A percentile compares a stretch with the other conserved stretches of the same genome.
phyloP scores from a whole-genome alignment of 35 echinoderm and acorn worm species.

The Ophiothrix spiculata region DNA sequence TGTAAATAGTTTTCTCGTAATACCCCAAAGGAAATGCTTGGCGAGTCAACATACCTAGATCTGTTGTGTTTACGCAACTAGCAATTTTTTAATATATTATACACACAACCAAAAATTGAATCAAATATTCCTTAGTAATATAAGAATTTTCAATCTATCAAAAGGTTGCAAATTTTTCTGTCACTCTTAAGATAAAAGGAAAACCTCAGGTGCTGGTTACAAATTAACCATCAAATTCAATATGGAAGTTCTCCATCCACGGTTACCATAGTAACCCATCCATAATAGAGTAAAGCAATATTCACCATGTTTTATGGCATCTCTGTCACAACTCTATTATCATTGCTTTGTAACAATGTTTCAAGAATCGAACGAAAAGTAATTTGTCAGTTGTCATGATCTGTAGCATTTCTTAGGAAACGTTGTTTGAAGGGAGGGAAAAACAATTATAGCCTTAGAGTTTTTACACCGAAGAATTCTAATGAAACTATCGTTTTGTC shows the following conservation, averaged over 20 bases:
- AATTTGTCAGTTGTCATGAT: background rate
- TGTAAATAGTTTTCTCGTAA: too few species aligned
- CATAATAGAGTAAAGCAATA: background rate
- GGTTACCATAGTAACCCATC: background rate
- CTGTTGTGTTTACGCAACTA: too few species aligned
- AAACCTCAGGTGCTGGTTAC: background rate
- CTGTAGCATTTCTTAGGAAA: too few species aligned
- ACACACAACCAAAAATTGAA: background rate
- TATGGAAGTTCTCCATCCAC: background rate
- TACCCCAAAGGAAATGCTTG: too few species aligned
- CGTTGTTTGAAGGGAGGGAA: background rate
- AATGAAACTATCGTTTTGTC: background rate
- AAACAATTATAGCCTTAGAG: background rate
- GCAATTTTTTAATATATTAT: too few species aligned
- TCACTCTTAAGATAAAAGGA: too few species aligned
- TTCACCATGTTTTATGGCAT: background rate
- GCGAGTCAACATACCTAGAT: too few species aligned
- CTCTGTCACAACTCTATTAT: background rate
- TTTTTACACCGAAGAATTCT: background rate
- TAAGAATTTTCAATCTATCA: conserved; percentile 4
- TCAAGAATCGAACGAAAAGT: background rate
- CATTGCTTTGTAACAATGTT: background rate
- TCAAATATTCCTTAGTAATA: background rate
- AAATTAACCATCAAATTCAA: conserved; percentile 10
- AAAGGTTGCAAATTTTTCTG: background rate